A percentile compares a stretch with the other conserved stretches of the same genome.
Evolutionary conservation across 2,888 invertebrate species (phyloP).

Genomic region (Nezara viridula): DNA sequence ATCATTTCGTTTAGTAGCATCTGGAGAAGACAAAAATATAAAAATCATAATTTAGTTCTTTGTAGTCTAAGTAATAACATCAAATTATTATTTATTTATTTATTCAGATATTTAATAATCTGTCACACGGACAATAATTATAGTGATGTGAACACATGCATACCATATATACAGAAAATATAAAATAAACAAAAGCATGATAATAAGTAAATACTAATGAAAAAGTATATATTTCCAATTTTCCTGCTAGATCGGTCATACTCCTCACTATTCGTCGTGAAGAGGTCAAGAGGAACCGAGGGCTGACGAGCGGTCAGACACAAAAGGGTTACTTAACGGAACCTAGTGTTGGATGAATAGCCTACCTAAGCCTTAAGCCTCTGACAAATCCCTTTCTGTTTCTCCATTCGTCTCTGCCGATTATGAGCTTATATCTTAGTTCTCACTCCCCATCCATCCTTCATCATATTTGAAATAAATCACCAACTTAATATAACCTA

Average conservation of each 20-base stretch:
- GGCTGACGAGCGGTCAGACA: neutral
- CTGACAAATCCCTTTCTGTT: slow-evolving; percentile 19
- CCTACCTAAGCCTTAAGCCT: neutral
- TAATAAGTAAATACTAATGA: too few species aligned
- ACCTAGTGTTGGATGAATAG: neutral
- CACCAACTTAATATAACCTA: neutral
- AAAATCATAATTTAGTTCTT: too few species aligned
- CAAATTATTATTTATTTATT: too few species aligned
- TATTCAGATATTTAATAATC: too few species aligned
- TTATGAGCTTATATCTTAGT: slow-evolving; percentile 32
- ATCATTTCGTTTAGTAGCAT: neutral
- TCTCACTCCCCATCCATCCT: neutral
- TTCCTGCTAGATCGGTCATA: too few species aligned
- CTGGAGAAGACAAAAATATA: too few species aligned
- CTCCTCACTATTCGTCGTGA: neutral
- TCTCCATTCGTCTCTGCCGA: slow-evolving; percentile 4
- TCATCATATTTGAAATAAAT: neutral
- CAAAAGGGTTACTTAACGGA: neutral
- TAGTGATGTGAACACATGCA: too few species aligned
- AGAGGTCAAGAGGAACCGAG: neutral
- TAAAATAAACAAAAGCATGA: too few species aligned
- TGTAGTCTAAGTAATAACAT: too few species aligned
- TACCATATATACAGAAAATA: too few species aligned
- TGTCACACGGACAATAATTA: too few species aligned
- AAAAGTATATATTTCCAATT: too few species aligned